phyloP scores from a whole-genome alignment of 1,140 invertebrate species.

The Drosophila arawakana region DNA sequence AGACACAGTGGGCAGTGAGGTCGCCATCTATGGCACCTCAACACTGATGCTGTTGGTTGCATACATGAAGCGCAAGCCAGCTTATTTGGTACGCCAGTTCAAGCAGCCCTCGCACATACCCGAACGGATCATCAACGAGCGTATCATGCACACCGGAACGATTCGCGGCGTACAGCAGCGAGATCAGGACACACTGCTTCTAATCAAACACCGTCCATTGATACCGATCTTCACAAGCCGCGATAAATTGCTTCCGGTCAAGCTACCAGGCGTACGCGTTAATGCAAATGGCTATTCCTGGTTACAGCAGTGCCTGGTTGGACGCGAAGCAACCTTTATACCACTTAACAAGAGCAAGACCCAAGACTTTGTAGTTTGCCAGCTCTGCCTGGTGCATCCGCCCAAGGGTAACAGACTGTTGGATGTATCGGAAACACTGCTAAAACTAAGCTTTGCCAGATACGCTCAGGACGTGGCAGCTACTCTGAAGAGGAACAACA shows the following conservation, averaged over 20 bases:
- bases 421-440: constrained; percentile 74
- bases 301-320: constrained; percentile 75
- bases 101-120: constrained; percentile 81
- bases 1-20: constrained; percentile 71
- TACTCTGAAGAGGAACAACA: constrained; percentile 62
- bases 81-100: constrained; percentile 78
- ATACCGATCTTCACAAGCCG: constrained; percentile 74
- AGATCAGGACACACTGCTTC: constrained; percentile 69
- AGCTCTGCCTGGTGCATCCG: constrained; percentile 77
- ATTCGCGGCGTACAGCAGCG: constrained; percentile 70
- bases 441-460: constrained; percentile 72
- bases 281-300: constrained; percentile 77
- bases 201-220: constrained; percentile 72
- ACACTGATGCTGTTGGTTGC: constrained; percentile 71
- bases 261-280: constrained; percentile 71
- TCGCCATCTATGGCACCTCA: constrained; percentile 74
- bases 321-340: constrained; percentile 77
- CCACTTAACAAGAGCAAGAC: constrained; percentile 65
- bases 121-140: constrained; percentile 75
- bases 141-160: constrained; percentile 77
- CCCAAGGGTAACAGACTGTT: constrained; percentile 70
- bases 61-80: constrained; percentile 76
- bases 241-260: constrained; percentile 65
- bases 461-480: constrained; percentile 67
- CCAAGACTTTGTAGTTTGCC: constrained; percentile 73